phyloP scores from a whole-genome alignment of 2,797 vertebrate species.

The Bovichtus variegatus region DNA sequence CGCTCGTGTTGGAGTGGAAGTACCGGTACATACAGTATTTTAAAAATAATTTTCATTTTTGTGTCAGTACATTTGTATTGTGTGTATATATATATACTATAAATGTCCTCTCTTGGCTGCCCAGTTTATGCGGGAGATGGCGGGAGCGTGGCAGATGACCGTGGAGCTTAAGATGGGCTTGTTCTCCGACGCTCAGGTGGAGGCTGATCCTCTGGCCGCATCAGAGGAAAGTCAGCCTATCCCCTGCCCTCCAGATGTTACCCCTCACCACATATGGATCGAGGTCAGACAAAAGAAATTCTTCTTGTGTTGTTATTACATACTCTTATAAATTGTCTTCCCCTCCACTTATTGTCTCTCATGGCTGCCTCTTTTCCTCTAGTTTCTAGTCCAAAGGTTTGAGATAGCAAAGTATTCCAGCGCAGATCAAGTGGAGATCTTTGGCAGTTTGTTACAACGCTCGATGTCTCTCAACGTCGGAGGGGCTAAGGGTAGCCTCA shows the following conservation, averaged over 20 bases:
- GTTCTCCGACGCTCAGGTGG: slow-evolving; percentile 91
- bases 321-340: neutral
- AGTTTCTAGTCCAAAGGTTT: slow-evolving; percentile 97
- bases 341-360: neutral
- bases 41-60: neutral
- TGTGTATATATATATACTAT: accelerated
- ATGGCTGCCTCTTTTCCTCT: neutral
- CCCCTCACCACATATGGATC: slow-evolving; percentile 96
- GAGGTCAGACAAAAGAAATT: slow-evolving; percentile 83
- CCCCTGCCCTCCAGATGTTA: slow-evolving; percentile 92
- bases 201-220: slow-evolving; percentile 94
- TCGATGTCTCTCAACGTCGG: slow-evolving; percentile 95
- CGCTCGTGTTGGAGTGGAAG: slow-evolving; percentile 92
- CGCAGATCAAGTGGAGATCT: slow-evolving; percentile 98
- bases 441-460: slow-evolving; percentile 93
- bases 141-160: slow-evolving; percentile 97
- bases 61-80: neutral
- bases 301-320: neutral
- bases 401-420: slow-evolving; percentile 99
- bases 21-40: slow-evolving; percentile 85
- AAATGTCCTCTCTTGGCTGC: neutral
- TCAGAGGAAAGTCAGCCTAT: slow-evolving; percentile 94
- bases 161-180: slow-evolving; percentile 95
- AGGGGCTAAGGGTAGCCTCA: slow-evolving; percentile 89
- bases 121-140: slow-evolving; percentile 97